Evolutionary conservation across 2,113 vertebrate species (phyloP).

Genomic region (Lampris incognitus): DNA sequence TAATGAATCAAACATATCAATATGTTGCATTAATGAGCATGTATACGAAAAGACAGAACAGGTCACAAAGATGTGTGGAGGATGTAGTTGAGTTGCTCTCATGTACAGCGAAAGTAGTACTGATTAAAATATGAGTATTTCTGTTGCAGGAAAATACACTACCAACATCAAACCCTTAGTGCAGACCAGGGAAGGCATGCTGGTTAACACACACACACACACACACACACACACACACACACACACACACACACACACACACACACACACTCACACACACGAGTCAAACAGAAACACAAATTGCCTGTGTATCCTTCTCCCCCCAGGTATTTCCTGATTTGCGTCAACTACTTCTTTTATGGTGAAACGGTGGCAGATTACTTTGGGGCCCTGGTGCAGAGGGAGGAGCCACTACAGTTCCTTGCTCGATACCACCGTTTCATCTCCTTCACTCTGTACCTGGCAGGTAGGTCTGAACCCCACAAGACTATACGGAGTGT

Average conservation of each 20-base stretch:
- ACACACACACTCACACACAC: neutral
- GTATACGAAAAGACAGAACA: too few relatives aligned
- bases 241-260: neutral
- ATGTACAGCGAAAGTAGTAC: too few relatives aligned
- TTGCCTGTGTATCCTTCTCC: neutral
- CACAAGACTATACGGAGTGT: neutral
- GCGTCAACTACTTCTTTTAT: slow-evolving; percentile 99
- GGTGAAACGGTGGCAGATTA: slow-evolving; percentile 98
- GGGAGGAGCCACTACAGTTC: slow-evolving; percentile 96
- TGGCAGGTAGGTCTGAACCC: slow-evolving; percentile 86
- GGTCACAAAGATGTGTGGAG: too few relatives aligned
- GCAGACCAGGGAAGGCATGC: too few relatives aligned
- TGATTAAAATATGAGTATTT: too few relatives aligned
- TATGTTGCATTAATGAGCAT: too few relatives aligned
- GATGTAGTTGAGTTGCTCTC: too few relatives aligned
- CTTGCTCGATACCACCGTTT: slow-evolving; percentile 97
- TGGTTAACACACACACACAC: neutral
- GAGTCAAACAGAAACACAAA: neutral
- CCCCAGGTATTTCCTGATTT: slow-evolving; percentile 95
- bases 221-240: neutral
- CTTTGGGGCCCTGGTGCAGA: slow-evolving; percentile 92
- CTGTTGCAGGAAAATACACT: too few relatives aligned
- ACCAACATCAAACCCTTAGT: too few relatives aligned
- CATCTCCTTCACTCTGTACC: slow-evolving; percentile 96
- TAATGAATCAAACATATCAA: too few relatives aligned